Evolutionary conservation across 1,140 invertebrate species (phyloP), one percentile per base, ranked within the genome.

Genomic region (Dendroctonus ponderosae): DNA sequence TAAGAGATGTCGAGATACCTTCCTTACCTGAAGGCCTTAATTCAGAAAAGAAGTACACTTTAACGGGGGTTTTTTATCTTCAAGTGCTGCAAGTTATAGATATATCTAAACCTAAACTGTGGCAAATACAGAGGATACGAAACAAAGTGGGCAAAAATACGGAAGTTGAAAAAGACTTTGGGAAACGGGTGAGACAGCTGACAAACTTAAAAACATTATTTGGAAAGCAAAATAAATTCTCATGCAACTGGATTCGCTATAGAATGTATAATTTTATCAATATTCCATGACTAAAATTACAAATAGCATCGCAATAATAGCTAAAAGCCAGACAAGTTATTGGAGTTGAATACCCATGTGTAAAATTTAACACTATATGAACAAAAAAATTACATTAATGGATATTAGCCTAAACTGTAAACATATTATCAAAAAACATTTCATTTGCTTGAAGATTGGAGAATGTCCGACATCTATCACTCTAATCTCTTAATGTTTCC

Each of bases 81-180:
- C 88, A 89, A 75, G 42, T 78, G 39, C 73, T 75, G 72, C 69
- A 72, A 66, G 59, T 74, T 8, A 62, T 74, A 38, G 76, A 79
- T 69, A 76, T 79, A 62, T 76, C 86, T 0, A 80, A 79, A 42
- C 82, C 88, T 7, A 84, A 85, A 60, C 87, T 86, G 71, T 82
- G 82, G 60, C 88, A 91, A 74, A 72, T 86, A 39, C 83, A 85
- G 71, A 83, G 84, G 74, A 77, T 89, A n/a, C 78, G 84, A 71
- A 84, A 85, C 40, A 77, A 81, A 44, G 79, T 81, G 51, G 82
- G 78, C 69, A 81, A 81, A 6, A 79, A 82, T 59, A 76, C 79
- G 39, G 82, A 85, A 57, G 76, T 78, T 50, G 78, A 85, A 68
- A 71, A 76, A 9, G 62, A 67, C 12, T 80, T 77, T 73, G 71